Conservation (phyloP, 2,113 vertebrate genomes). For the Bothrops jararaca region DNA sequence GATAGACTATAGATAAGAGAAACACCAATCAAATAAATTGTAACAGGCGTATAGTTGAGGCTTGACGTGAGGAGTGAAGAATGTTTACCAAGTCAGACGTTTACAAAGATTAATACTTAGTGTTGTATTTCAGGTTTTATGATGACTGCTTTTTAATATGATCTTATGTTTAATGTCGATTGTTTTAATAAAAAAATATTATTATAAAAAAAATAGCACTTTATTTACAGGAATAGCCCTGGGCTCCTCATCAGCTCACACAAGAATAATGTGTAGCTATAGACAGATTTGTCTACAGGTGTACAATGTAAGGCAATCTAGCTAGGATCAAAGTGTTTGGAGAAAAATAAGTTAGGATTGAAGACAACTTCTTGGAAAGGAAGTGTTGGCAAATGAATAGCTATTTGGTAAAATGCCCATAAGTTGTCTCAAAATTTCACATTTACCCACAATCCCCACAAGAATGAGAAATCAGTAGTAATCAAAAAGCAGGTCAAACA, state of each 20-base stretch:
- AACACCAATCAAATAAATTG: too few relatives aligned
- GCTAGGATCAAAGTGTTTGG: neutral
- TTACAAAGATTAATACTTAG: too few relatives aligned
- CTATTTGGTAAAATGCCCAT: neutral
- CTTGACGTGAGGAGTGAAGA: too few relatives aligned
- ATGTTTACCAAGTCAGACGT: too few relatives aligned
- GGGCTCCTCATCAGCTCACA: neutral
- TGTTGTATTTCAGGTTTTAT: too few relatives aligned
- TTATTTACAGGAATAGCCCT: neutral
- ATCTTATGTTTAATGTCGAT: too few relatives aligned
- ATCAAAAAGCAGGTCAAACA: neutral
- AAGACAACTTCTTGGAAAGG: neutral
- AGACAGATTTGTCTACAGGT: neutral
- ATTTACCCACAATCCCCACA: neutral
- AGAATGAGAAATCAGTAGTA: neutral
- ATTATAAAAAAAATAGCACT: too few relatives aligned
- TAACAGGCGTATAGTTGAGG: too few relatives aligned
- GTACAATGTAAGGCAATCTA: neutral
- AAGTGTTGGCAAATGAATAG: neutral
- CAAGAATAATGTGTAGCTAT: neutral
- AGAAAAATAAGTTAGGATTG: neutral
- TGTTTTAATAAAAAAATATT: too few relatives aligned
- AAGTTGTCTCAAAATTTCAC: neutral
- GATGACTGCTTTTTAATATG: too few relatives aligned
- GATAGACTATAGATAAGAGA: too few relatives aligned